phyloP scores from a whole-genome alignment of 1,140 invertebrate species.

The Caenorhabditis elegans region WBcel235 BX284606.5:2510001-2510500 shows the following conservation, averaged over 20 bases:
- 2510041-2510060: constrained; percentile 41
- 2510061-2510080: constrained; percentile 60
- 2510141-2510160: no score
- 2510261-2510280: no score
- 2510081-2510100: constrained; percentile 59
- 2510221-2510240: no score
- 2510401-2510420: background rate
- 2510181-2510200: no score
- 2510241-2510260: no score
- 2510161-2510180: no score
- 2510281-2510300: constrained; percentile 36
- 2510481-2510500: constrained; percentile 35
- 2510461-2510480: constrained; percentile 1
- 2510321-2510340: constrained; percentile 52
- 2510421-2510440: constrained; percentile 34
- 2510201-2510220: no score
- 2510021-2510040: constrained; percentile 27
- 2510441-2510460: constrained; percentile 16
- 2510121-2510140: no score
- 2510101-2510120: constrained; percentile 57
- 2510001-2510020: constrained; percentile 43
- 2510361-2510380: constrained; percentile 54
- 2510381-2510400: constrained; percentile 41
- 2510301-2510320: constrained; percentile 47
- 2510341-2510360: constrained; percentile 55